These are phyloP conservation scores for Prionace glauca DNA, from an alignment of 2,797 vertebrate species.

Conservation along the genomic window DNA sequence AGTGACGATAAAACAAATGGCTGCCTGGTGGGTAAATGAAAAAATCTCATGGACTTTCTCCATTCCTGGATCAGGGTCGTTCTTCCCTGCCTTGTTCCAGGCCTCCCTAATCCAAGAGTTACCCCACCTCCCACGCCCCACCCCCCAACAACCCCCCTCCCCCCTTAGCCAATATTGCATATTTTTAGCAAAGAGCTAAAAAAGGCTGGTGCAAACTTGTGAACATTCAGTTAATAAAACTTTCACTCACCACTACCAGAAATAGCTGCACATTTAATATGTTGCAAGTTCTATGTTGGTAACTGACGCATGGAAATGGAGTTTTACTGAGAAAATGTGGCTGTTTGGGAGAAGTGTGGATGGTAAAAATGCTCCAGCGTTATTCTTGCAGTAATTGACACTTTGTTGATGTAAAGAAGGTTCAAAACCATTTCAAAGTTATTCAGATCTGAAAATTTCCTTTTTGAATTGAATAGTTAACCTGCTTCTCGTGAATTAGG, in stretches of 20 bases:
- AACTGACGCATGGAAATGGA: neutral
- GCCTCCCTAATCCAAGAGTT: too few species aligned
- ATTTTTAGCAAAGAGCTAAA: neutral
- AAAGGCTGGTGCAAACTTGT: neutral
- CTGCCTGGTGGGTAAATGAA: neutral
- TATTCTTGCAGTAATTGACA: neutral
- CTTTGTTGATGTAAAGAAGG: neutral
- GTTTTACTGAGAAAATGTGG: neutral
- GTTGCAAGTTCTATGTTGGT: neutral
- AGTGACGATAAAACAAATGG: neutral
- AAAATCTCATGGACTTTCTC: neutral
- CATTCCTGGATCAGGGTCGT: neutral
- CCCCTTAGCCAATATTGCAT: neutral
- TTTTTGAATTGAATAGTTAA: neutral
- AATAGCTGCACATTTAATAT: neutral
- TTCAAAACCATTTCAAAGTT: neutral
- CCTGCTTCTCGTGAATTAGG: neutral
- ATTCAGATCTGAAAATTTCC: neutral
- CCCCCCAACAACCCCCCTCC: too few species aligned
- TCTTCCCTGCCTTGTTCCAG: neutral
- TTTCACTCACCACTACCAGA: neutral
- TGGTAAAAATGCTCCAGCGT: neutral
- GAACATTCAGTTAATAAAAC: neutral
- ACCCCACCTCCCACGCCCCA: too few species aligned
- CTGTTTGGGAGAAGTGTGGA: neutral